Evolutionary conservation across 30 jellyfish, hydroid and myxozoan species (phyloP).

Genomic region (Cassiopea andromeda): DNA sequence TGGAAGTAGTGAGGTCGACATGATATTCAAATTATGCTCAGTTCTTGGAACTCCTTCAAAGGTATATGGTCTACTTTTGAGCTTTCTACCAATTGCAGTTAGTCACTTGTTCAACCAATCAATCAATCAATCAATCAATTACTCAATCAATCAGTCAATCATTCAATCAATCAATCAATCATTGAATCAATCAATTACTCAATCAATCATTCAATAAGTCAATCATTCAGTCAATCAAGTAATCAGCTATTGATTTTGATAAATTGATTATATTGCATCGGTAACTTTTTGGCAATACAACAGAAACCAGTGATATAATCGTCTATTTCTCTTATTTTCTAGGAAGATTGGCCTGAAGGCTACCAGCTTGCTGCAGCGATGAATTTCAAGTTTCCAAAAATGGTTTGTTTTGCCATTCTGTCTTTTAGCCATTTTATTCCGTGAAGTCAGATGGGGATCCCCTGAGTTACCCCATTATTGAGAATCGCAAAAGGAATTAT

Average conservation of each 20-base stretch:
- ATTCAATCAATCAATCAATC: not conserved
- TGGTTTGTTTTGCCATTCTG: slow-evolving; percentile 49
- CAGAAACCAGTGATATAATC: not conserved
- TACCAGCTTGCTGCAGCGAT: slow-evolving; percentile 95
- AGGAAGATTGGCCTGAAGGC: slow-evolving; percentile 99
- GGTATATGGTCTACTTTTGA: slow-evolving; percentile 31
- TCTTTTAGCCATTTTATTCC: no score
- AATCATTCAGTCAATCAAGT: not conserved
- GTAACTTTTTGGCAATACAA: not conserved
- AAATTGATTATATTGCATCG: not conserved
- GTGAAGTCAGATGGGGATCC: no score
- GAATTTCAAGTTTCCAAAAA: slow-evolving; percentile 96
- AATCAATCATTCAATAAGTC: not conserved
- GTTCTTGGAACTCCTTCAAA: slow-evolving; percentile 96
- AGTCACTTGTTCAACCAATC: not conserved
- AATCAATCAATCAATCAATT: not conserved
- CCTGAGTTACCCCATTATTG: not conserved
- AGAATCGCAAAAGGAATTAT: not conserved
- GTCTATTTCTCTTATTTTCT: not conserved
- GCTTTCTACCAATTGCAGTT: not conserved
- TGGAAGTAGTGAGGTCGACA: slow-evolving; percentile 99
- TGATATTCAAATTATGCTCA: slow-evolving; percentile 95
- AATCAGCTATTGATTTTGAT: not conserved
- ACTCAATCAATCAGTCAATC: not conserved
- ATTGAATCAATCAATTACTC: not conserved